Conservation (phyloP, 2,113 vertebrate genomes). For the Elephantulus edwardii region DNA sequence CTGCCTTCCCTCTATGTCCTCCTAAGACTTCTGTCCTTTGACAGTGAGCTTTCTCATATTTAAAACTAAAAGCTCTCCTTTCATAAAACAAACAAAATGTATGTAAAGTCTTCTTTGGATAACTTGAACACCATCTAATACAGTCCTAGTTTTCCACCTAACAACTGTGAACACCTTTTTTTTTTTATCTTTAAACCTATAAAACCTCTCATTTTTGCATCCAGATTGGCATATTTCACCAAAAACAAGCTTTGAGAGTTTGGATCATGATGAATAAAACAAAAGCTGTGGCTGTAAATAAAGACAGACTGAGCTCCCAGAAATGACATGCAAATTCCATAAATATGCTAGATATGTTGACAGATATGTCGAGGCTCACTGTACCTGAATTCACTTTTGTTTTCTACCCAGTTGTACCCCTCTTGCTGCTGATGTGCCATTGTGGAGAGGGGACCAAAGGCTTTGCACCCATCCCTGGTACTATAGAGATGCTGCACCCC, state of each 20-base stretch:
- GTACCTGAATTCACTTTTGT: background rate
- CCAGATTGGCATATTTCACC: background rate
- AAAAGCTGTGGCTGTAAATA: background rate
- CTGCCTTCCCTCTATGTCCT: background rate
- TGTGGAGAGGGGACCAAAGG: constrained; percentile 76
- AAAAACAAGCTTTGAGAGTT: background rate
- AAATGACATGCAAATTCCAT: background rate
- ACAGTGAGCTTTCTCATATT: background rate
- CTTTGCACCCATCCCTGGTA: constrained; percentile 82
- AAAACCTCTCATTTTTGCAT: background rate
- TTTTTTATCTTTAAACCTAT: background rate
- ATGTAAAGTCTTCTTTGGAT: background rate
- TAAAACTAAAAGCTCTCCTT: background rate
- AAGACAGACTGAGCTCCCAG: background rate
- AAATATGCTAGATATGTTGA: background rate
- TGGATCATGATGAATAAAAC: background rate
- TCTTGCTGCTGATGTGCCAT: constrained; percentile 84
- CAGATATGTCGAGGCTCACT: background rate
- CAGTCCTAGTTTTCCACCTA: background rate
- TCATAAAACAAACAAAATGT: background rate
- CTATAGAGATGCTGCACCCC: constrained; percentile 80
- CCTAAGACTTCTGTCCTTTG: background rate
- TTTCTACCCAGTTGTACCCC: constrained; percentile 80
- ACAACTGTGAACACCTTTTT: background rate
- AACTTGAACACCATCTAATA: background rate